phyloP scores from a whole-genome alignment of 2,113 vertebrate species.

The Xiphophorus couchianus region DNA sequence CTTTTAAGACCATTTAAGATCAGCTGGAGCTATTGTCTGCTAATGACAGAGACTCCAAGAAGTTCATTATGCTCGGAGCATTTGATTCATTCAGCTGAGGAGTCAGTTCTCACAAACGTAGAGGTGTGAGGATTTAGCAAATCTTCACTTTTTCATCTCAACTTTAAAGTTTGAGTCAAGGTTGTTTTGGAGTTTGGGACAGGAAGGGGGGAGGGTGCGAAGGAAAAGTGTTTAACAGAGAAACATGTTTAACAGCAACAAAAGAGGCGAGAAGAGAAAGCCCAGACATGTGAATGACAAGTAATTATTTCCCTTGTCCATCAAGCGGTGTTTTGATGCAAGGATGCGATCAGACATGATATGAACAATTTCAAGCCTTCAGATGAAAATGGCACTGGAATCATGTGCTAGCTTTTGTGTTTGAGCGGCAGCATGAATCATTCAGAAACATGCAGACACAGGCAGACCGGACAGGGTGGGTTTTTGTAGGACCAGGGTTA shows the following conservation, averaged over 20 bases:
- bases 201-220: constrained; percentile 3
- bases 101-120: constrained; percentile 32
- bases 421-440: constrained; percentile 44
- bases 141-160: constrained; percentile 35
- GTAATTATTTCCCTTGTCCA: constrained; percentile 84
- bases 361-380: constrained; percentile 80
- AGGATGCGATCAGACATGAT: constrained; percentile 80
- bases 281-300: constrained; percentile 82
- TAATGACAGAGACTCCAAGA: constrained; percentile 69
- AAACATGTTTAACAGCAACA: constrained; percentile 74
- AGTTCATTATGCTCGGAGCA: constrained; percentile 70
- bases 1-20: constrained; percentile 84
- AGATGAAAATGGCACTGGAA: constrained; percentile 75
- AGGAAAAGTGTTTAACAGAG: constrained; percentile 70
- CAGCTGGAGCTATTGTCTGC: constrained; percentile 63
- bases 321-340: constrained; percentile 82
- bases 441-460: constrained; percentile 42
- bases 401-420: constrained; percentile 51
- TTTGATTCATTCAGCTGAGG: constrained; percentile 66
- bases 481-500: constrained; percentile 50
- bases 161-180: constrained; percentile 54
- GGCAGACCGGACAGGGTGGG: constrained; percentile 27
- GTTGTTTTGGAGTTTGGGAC: constrained; percentile 40
- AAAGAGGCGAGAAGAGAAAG: constrained; percentile 69
- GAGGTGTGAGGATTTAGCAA: background rate